A percentile compares a stretch with the other conserved stretches of the same genome.
Evolutionary conservation across 2,888 invertebrate species (phyloP).

Genomic region (Meliscaeva auricollis): DNA sequence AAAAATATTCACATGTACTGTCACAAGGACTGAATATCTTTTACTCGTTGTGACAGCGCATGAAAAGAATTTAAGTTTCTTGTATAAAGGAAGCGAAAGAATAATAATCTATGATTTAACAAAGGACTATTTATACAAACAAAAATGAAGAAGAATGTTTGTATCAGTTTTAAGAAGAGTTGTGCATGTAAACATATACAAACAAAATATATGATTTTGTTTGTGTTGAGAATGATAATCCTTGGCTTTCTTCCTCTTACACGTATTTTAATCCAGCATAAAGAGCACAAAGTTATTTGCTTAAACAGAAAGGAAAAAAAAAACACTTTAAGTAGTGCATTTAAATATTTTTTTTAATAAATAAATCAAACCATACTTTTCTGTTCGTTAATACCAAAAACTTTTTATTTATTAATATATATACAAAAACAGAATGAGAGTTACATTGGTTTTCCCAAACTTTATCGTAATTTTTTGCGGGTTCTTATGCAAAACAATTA

Average conservation of each 20-base stretch:
- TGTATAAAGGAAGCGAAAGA: conserved; percentile 37
- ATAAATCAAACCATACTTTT: too few relatives aligned
- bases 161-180: neutral
- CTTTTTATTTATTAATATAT: too few relatives aligned
- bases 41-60: conserved; percentile 43
- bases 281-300: too few relatives aligned
- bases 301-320: too few relatives aligned
- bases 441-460: too few relatives aligned
- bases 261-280: too few relatives aligned
- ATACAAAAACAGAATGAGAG: too few relatives aligned
- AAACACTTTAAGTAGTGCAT: too few relatives aligned
- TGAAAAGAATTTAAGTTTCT: conserved; percentile 35
- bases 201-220: neutral
- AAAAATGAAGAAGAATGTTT: neutral
- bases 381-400: too few relatives aligned
- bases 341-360: too few relatives aligned
- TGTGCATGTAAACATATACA: neutral
- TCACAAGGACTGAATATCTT: conserved; percentile 51
- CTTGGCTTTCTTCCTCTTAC: neutral
- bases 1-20: conserved; percentile 39
- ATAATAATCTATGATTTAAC: conserved; percentile 14
- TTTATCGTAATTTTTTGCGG: too few relatives aligned
- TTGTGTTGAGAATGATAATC: conserved; percentile 3
- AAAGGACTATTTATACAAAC: conserved; percentile 19
- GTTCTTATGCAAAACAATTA: too few relatives aligned